Evolutionary conservation across 2,888 invertebrate species (phyloP).

Genomic region (Cylloceria caligata): DNA sequence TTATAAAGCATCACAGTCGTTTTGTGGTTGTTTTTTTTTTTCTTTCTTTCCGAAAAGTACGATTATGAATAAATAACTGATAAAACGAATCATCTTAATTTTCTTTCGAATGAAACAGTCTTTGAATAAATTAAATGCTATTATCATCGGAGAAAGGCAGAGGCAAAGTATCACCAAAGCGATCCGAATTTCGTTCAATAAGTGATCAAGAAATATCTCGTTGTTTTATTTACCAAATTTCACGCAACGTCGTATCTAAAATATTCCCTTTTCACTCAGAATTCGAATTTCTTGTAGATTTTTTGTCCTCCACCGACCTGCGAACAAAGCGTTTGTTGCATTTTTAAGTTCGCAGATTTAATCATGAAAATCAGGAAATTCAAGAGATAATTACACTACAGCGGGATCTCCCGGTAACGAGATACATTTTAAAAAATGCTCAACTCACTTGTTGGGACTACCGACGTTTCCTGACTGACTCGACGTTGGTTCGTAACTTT

Average conservation of each 20-base stretch:
- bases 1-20: slow-evolving; percentile 56
- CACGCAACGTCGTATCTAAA: slow-evolving; percentile 21
- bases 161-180: slow-evolving; percentile 18
- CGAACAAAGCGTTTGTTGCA: slow-evolving; percentile 45
- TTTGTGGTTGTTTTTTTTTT: slow-evolving; percentile 31
- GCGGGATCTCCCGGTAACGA: too few relatives aligned
- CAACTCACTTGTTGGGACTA: slow-evolving; percentile 76
- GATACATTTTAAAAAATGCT: not conserved
- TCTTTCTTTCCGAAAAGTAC: slow-evolving; percentile 56
- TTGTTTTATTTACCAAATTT: slow-evolving; percentile 1
- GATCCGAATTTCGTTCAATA: slow-evolving; percentile 30
- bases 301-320: slow-evolving; percentile 72
- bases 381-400: too few relatives aligned
- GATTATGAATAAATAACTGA: slow-evolving; percentile 58
- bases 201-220: slow-evolving; percentile 7
- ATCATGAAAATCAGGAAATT: too few relatives aligned
- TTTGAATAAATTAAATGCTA: slow-evolving; percentile 57
- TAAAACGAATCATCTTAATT: slow-evolving; percentile 46
- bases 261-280: slow-evolving; percentile 29
- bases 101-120: slow-evolving; percentile 38
- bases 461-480: slow-evolving; percentile 72
- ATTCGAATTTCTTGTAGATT: slow-evolving; percentile 63
- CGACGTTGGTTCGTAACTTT: slow-evolving; percentile 70
- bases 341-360: not conserved
- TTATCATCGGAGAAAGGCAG: slow-evolving; percentile 13